Percentiles rank a stretch among this genome's conserved stretches.
These are phyloP conservation scores for Penaeus japonicus DNA, from an alignment of 1,140 invertebrate genomes.

Conservation along the genomic window DNA sequence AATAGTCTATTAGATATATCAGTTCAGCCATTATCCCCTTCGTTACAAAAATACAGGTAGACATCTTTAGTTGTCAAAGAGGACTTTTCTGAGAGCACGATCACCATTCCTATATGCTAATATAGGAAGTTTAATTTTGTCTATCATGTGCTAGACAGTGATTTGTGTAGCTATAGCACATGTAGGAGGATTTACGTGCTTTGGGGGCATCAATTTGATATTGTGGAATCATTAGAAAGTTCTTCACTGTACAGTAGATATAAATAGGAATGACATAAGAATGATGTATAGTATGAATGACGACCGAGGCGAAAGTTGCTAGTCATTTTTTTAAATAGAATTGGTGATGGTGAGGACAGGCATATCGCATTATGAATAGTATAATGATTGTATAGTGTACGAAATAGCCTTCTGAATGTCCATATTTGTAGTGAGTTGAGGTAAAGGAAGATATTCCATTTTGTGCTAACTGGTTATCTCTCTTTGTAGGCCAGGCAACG, in stretches of 20 bases:
- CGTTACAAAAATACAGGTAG: slow-evolving; percentile 47
- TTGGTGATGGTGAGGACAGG: slow-evolving; percentile 45
- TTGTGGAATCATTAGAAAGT: slow-evolving; percentile 11
- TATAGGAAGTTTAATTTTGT: slow-evolving; percentile 40
- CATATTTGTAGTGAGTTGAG: neutral
- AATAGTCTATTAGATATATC: slow-evolving; percentile 37
- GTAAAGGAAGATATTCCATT: neutral
- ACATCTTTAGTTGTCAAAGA: slow-evolving; percentile 52
- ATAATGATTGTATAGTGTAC: slow-evolving; percentile 42
- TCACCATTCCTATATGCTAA: slow-evolving; percentile 44
- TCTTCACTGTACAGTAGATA: slow-evolving; percentile 31
- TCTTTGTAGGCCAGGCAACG: too few relatives aligned
- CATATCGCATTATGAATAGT: slow-evolving; percentile 9
- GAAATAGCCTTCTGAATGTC: slow-evolving; percentile 21
- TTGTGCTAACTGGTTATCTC: neutral
- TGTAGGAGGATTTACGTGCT: neutral
- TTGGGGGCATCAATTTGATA: slow-evolving; percentile 25
- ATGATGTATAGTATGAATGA: slow-evolving; percentile 41
- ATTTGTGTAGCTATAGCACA: slow-evolving; percentile 28
- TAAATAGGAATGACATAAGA: slow-evolving; percentile 20
- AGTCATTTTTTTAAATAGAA: slow-evolving; percentile 49
- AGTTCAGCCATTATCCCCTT: slow-evolving; percentile 19
- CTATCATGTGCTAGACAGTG: slow-evolving; percentile 25
- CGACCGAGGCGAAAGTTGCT: slow-evolving; percentile 52
- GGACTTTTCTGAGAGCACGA: slow-evolving; percentile 38